Conservation (phyloP, 1,140 invertebrate genomes). For the Cydia splendana region DNA sequence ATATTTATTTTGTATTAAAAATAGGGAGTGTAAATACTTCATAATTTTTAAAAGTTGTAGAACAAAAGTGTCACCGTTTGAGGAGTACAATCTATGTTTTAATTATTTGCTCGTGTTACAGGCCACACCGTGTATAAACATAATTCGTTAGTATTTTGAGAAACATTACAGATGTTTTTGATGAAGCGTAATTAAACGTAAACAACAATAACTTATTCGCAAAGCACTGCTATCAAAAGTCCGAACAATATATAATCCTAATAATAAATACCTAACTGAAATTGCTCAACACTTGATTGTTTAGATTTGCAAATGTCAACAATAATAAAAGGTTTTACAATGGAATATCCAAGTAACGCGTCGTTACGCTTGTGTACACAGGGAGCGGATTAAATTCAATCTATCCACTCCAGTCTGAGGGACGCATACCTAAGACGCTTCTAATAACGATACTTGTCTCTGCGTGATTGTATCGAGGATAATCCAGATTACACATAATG, state of each 20-base stretch:
- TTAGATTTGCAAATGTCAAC: conserved; percentile 11
- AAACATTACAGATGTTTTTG: background rate
- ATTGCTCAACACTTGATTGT: background rate
- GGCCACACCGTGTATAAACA: too few relatives aligned
- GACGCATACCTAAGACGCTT: conserved; percentile 42
- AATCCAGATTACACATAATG: conserved; percentile 64
- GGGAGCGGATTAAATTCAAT: conserved; percentile 27
- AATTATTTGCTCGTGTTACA: too few relatives aligned
- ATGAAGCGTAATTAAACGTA: background rate
- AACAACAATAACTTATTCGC: background rate
- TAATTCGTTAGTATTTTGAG: too few relatives aligned
- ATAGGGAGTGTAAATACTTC: too few relatives aligned
- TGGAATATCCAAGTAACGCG: conserved; percentile 14
- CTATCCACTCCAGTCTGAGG: conserved; percentile 27
- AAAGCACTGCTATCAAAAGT: background rate
- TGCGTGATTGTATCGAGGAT: conserved; percentile 61
- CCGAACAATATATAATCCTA: background rate
- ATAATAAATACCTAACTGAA: background rate
- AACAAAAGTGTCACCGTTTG: too few relatives aligned
- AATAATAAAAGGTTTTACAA: conserved; percentile 24
- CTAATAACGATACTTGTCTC: conserved; percentile 54
- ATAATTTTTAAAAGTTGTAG: too few relatives aligned
- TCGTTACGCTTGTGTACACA: conserved; percentile 28
- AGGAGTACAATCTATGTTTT: too few relatives aligned
- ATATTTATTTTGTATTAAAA: too few relatives aligned